These are phyloP conservation scores for Coregonus suidteri DNA, from an alignment of 2,797 vertebrate species.

Conservation along the genomic window DNA sequence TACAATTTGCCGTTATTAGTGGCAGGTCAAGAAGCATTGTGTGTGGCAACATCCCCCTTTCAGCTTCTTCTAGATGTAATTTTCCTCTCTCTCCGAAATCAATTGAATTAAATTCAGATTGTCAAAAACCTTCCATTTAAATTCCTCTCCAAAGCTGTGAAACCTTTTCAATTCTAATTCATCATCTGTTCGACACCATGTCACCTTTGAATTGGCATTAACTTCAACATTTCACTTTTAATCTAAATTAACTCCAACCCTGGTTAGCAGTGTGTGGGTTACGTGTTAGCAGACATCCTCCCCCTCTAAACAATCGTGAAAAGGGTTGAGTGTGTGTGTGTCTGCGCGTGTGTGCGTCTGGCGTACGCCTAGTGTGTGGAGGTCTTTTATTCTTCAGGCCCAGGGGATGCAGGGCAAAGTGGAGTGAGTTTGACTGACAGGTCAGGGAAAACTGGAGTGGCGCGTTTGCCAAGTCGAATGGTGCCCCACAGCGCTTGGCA, in stretches of 20 bases:
- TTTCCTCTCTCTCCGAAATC: background rate
- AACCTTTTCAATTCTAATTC: background rate
- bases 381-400: background rate
- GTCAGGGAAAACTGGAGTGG: conserved; percentile 30
- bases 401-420: conserved; percentile 26
- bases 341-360: conserved; percentile 13
- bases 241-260: background rate
- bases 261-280: conserved; percentile 5
- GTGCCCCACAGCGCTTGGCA: conserved; percentile 35
- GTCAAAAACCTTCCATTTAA: background rate
- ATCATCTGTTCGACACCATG: background rate
- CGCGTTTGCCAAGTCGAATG: conserved; percentile 36
- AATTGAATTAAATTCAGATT: background rate
- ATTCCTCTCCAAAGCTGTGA: background rate
- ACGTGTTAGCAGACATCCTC: background rate
- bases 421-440: conserved; percentile 53
- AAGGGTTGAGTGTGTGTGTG: conserved; percentile 28
- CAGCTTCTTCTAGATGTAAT: background rate
- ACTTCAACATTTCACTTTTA: background rate
- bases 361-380: conserved; percentile 4
- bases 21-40: background rate
- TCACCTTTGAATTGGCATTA: background rate
- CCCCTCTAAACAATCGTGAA: conserved; percentile 10
- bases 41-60: background rate
- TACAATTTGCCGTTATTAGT: background rate